These are phyloP conservation scores for Clarias fuscus DNA, from an alignment of 2,797 vertebrate species.

Conservation along the genomic window DNA sequence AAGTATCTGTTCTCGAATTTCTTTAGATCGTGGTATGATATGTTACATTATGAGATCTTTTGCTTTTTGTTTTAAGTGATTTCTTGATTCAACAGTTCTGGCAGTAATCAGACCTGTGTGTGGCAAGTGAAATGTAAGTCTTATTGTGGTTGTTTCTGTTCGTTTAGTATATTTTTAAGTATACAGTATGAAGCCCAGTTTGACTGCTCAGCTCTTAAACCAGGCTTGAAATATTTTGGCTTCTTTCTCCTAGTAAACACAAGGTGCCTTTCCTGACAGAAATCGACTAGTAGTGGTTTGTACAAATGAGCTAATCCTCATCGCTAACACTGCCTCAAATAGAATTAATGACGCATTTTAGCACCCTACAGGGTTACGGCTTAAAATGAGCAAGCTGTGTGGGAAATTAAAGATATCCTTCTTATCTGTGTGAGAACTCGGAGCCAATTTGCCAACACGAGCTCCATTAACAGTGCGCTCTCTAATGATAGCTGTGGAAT, in stretches of 20 bases:
- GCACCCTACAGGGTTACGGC: constrained; percentile 58
- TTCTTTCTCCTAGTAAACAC: constrained; percentile 29
- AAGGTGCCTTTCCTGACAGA: constrained; percentile 53
- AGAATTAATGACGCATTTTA: constrained; percentile 68
- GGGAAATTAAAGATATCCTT: constrained; percentile 55
- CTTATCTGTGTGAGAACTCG: constrained; percentile 51
- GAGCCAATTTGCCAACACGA: constrained; percentile 71
- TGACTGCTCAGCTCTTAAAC: constrained; percentile 29
- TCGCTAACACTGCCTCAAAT: constrained; percentile 61
- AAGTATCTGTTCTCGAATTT: no score
- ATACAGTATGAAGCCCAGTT: constrained; percentile 41
- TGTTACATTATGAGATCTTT: no score
- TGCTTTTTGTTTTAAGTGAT: no score
- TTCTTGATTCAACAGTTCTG: no score
- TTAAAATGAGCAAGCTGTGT: constrained; percentile 66
- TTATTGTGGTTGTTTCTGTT: no score
- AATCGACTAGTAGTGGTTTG: constrained; percentile 55
- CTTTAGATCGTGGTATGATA: no score
- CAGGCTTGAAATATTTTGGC: constrained; percentile 50
- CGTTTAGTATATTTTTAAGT: constrained; percentile 12
- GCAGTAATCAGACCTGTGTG: no score
- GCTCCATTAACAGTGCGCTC: constrained; percentile 67
- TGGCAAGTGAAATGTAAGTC: no score
- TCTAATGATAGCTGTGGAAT: constrained; percentile 73
- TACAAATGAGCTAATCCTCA: constrained; percentile 58